Evolutionary conservation across 2,797 vertebrate species (phyloP).

Genomic region (Pangasius macronema): DNA sequence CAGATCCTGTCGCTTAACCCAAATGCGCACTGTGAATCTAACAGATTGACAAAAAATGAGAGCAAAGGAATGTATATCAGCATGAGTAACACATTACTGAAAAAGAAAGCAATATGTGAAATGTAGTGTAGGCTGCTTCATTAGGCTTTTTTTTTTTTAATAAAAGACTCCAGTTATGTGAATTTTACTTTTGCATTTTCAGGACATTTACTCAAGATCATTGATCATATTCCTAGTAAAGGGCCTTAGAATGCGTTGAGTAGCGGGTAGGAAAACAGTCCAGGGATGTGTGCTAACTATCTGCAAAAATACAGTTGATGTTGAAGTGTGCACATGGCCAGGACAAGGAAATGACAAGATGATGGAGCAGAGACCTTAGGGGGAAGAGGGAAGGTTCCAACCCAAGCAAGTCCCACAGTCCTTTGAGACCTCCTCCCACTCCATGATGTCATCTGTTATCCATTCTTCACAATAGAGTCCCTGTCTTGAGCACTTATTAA

Average conservation of each 20-base stretch:
- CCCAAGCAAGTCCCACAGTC: slow-evolving; percentile 25
- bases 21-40: slow-evolving; percentile 36
- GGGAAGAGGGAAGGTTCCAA: slow-evolving; percentile 6
- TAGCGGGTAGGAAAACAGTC: not conserved
- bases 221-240: not conserved
- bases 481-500: slow-evolving; percentile 6
- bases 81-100: not conserved
- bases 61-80: slow-evolving; percentile 8
- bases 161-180: not conserved
- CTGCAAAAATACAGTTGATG: slow-evolving; percentile 28
- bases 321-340: slow-evolving; percentile 23
- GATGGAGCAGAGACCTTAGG: slow-evolving; percentile 13
- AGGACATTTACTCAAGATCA: not conserved
- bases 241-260: not conserved
- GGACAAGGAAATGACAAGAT: slow-evolving; percentile 1
- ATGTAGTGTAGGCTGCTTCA: not conserved
- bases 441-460: slow-evolving; percentile 45
- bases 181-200: not conserved
- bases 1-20: slow-evolving; percentile 42
- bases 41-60: slow-evolving; percentile 25
- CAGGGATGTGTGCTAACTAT: not conserved
- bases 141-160: not conserved
- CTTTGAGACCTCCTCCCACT: slow-evolving; percentile 24
- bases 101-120: slow-evolving; percentile 1
- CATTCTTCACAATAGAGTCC: slow-evolving; percentile 22